Base-by-base conservation (phyloP, 2,888 invertebrate genomes). In the Spialia ferax region DNA sequence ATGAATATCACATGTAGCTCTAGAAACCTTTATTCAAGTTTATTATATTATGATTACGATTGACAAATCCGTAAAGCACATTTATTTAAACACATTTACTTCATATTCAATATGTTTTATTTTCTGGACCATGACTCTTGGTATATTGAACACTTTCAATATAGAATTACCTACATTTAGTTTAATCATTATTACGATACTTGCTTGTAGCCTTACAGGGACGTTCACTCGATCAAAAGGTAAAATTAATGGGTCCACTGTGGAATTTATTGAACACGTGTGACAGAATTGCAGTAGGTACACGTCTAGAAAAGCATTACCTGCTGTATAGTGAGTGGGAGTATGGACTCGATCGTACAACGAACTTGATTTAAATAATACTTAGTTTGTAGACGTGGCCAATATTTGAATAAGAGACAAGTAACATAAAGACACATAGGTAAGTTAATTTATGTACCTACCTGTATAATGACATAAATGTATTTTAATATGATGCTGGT, bases 211-310 rank as follows among this genome's bases (percentile, higher is more conserved):
- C 70, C 66, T 69, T 62, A 69, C 66, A 61, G 69, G 74, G 66
- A 70, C 73, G 63, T 74, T 76, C 70, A 71, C 73, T 72, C 68
- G 69, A 64, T 50, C 50, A 52, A 35, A 35, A 54, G 29, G 45
- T 63, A 26, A 50, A 52, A 35, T 50, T 38, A 65, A 52, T 59
- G 42, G 63, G 3, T 18, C 54, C 52, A 13, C 22, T 60, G 42
- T 45, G 18, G 42, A 54, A 60, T 66, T 54, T 60, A 57, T 57
- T 32, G 35, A 23, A 52, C 60, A 57, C 56, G 23, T 50, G 50
- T 50, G 57, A 48, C 57, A 57, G 42, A 57, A 48, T 48, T 35
- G 50, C 29, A 15, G 32, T 48, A 48, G 22, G 29, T 29, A 32
- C 45, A 10, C 22, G 55, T 18, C 55, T 54, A 63, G 42, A 45